phyloP scores from a whole-genome alignment of 2,888 invertebrate species.

The Cephus pygmeus region DNA sequence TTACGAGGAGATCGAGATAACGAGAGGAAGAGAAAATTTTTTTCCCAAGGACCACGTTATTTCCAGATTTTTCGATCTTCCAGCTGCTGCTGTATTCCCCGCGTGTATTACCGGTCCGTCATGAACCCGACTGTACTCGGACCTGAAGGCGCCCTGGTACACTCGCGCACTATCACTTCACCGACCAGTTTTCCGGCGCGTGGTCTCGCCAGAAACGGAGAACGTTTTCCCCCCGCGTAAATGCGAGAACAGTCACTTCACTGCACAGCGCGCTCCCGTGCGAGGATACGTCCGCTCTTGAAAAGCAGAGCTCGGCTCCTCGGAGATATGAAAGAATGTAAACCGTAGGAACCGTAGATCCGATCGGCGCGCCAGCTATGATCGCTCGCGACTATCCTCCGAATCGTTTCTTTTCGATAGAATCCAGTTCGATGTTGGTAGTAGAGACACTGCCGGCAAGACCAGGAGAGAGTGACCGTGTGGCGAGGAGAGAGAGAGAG shows the following conservation, averaged over 20 bases:
- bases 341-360: slow-evolving; percentile 43
- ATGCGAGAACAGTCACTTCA: no score
- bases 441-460: slow-evolving; percentile 20
- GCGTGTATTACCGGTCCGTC: slow-evolving; percentile 6
- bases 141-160: slow-evolving; percentile 24
- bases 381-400: slow-evolving; percentile 65
- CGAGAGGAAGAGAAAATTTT: no score
- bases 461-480: slow-evolving; percentile 25
- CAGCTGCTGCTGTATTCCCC: not conserved
- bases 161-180: slow-evolving; percentile 38
- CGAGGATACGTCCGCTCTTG: no score
- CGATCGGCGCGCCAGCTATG: slow-evolving; percentile 66
- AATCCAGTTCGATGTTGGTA: slow-evolving; percentile 50
- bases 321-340: no score
- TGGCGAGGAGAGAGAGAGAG: slow-evolving; percentile 29
- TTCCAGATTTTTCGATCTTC: no score
- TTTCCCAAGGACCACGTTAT: no score
- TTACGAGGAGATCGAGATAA: not conserved
- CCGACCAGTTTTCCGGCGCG: slow-evolving; percentile 7
- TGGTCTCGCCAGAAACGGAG: not conserved
- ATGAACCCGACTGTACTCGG: slow-evolving; percentile 22
- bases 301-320: no score
- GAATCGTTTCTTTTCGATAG: slow-evolving; percentile 65
- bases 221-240: no score
- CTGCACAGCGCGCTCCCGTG: no score